Conservation (phyloP, 30 jellyfish, hydroid and myxozoan genomes). For the Chrysaora quinquecirrha region DNA sequence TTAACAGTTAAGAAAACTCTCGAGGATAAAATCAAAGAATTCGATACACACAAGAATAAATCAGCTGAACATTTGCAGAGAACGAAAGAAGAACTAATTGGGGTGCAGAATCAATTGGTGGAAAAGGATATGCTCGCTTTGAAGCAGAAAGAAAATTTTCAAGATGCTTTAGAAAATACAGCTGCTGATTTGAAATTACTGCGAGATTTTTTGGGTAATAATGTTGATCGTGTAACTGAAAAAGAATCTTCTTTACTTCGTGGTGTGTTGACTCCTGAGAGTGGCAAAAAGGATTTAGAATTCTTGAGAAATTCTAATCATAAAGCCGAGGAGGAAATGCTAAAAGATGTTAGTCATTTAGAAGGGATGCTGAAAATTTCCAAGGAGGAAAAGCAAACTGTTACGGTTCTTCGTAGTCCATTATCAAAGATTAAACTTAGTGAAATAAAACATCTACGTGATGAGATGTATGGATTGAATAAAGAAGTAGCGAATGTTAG, state of each 20-base stretch:
- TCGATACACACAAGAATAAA: slow-evolving; percentile 80
- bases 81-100: slow-evolving; percentile 83
- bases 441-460: slow-evolving; percentile 89
- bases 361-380: slow-evolving; percentile 91
- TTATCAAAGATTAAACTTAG: slow-evolving; percentile 92
- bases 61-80: slow-evolving; percentile 70
- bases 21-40: slow-evolving; percentile 69
- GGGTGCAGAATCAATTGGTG: slow-evolving; percentile 74
- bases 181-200: slow-evolving; percentile 82
- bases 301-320: slow-evolving; percentile 76
- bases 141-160: slow-evolving; percentile 88
- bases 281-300: slow-evolving; percentile 65
- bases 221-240: slow-evolving; percentile 1
- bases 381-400: slow-evolving; percentile 73
- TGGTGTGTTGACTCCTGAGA: slow-evolving; percentile 23
- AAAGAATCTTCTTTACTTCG: slow-evolving; percentile 18
- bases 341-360: slow-evolving; percentile 74
- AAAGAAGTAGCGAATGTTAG: slow-evolving; percentile 52
- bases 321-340: slow-evolving; percentile 84
- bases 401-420: slow-evolving; percentile 96
- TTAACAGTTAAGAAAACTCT: slow-evolving; percentile 35
- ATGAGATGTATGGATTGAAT: slow-evolving; percentile 77
- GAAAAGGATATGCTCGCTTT: slow-evolving; percentile 88
- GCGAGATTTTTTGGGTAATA: slow-evolving; percentile 63
- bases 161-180: slow-evolving; percentile 89